Conservation (phyloP, 2,113 vertebrate species). For the Haplotaxodon microlepis region DNA sequence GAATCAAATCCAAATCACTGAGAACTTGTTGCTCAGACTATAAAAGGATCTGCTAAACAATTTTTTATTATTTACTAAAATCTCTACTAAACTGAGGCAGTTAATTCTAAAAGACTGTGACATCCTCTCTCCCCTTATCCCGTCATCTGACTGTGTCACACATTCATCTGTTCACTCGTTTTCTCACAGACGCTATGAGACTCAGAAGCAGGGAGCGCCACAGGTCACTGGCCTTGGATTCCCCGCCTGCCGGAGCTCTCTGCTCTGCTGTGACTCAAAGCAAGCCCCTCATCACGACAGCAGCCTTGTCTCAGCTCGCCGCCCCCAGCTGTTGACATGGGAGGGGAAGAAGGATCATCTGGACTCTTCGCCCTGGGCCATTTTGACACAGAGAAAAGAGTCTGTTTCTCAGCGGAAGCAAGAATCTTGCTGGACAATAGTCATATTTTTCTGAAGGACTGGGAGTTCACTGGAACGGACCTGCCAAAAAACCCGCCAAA, state of each 20-base stretch:
- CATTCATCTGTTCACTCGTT: background rate
- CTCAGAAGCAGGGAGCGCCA: background rate
- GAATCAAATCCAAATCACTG: background rate
- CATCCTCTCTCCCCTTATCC: background rate
- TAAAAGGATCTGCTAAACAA: background rate
- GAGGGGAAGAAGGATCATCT: background rate
- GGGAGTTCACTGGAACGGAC: background rate
- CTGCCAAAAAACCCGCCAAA: background rate
- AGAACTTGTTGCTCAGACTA: background rate
- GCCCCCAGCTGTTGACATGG: constrained; percentile 36
- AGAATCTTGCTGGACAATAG: constrained; percentile 44
- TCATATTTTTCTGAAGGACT: constrained; percentile 40
- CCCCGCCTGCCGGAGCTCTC: background rate
- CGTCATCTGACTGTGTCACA: constrained; percentile 43
- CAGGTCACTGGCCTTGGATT: constrained; percentile 31
- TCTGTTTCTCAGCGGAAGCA: constrained; percentile 39
- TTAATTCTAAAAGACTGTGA: background rate
- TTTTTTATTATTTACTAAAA: background rate
- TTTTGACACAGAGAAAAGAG: constrained; percentile 33
- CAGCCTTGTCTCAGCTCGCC: background rate
- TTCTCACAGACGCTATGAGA: constrained; percentile 21
- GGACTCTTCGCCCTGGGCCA: constrained; percentile 18
- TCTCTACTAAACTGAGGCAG: background rate
- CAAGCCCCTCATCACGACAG: constrained; percentile 2
- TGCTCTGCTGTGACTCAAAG: constrained; percentile 28